A percentile compares a stretch with the other conserved stretches of the same genome.
Conservation (phyloP, 1,140 invertebrate genomes). For the Aradophagus sp. region DNA sequence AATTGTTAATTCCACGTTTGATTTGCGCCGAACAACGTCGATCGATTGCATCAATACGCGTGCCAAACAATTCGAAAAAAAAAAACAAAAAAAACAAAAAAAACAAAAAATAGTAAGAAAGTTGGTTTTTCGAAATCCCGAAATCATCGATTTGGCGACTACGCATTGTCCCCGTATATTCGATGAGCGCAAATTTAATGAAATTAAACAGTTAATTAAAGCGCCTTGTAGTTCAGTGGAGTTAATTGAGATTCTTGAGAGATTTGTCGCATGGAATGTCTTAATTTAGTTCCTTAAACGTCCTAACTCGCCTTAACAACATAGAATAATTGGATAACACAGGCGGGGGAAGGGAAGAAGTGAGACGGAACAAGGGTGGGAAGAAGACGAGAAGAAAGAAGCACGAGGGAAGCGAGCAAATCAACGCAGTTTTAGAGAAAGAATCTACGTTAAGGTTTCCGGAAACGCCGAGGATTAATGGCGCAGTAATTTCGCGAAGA, state of each 20-base stretch:
- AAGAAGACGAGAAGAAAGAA: too few relatives aligned
- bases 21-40: too few relatives aligned
- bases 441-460: too few relatives aligned
- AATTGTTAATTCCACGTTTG: too few relatives aligned
- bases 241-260: constrained; percentile 77
- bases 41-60: too few relatives aligned
- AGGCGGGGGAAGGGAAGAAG: constrained; percentile 47
- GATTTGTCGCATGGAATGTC: constrained; percentile 76
- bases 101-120: constrained; percentile 8
- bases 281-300: constrained; percentile 76
- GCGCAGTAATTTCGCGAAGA: constrained; percentile 5
- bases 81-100: not conserved
- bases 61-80: constrained; percentile 3
- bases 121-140: constrained; percentile 15
- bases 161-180: constrained; percentile 62
- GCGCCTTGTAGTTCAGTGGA: constrained; percentile 61
- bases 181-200: constrained; percentile 72
- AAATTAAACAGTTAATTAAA: constrained; percentile 77
- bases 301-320: constrained; percentile 76
- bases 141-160: constrained; percentile 6
- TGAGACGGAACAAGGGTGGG: too few relatives aligned
- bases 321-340: constrained; percentile 76
- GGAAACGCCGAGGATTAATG: too few relatives aligned
- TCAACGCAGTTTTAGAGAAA: constrained; percentile 31
- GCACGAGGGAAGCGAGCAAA: constrained; percentile 33